Evolutionary conservation across 2,113 vertebrate genomes (phyloP), one percentile per base, ranked within the genome.

Genomic region (Aegotheles bennettii): DNA sequence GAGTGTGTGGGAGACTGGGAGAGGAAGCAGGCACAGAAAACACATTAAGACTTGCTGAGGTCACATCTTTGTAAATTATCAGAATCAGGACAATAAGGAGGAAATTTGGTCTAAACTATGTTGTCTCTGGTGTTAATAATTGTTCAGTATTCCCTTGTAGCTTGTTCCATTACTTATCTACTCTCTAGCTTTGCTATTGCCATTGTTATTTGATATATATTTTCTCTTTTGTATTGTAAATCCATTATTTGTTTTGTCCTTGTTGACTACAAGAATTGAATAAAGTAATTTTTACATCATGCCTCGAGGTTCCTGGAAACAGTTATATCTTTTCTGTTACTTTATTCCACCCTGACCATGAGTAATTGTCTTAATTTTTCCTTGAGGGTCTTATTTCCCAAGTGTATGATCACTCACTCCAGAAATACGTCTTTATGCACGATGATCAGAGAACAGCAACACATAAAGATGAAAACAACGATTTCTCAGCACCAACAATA

Each of bases 291-390:
- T 83, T 84, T 87, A 45, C 60, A 92, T 48, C 60, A 78, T 35
- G 73, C 76, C 68, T 92, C 33, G 65, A 92, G 73, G 79, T 74
- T 91, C 18, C 59, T 90, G 67, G 80, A 93, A 78, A 51, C 33
- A 71, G 64, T 71, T 86, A 20, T 15, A 80, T 81, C 11, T 93
- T 86, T 91, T 65, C 53, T 38, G 87, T 31, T 23, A 76, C 50
- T 93, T 84, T 71, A 63, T 86, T 89, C 47, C 13, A 90, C 28
- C 29, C 60, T 90, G 76, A 63, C 56, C 51, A 53, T 53, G 31
- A 93, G 38, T 71, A 95, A 92, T 88, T 90, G 36, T 61, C 57
- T 91, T 90, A 83, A 93, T 80, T 90, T 93, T 84, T 28, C 38
- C 76, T 90, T 81, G 21, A 86, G 60, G 86, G 77, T 56, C 64